Base-by-base conservation (phyloP, 2,888 invertebrate genomes). In the Coelopa pilipes region DNA sequence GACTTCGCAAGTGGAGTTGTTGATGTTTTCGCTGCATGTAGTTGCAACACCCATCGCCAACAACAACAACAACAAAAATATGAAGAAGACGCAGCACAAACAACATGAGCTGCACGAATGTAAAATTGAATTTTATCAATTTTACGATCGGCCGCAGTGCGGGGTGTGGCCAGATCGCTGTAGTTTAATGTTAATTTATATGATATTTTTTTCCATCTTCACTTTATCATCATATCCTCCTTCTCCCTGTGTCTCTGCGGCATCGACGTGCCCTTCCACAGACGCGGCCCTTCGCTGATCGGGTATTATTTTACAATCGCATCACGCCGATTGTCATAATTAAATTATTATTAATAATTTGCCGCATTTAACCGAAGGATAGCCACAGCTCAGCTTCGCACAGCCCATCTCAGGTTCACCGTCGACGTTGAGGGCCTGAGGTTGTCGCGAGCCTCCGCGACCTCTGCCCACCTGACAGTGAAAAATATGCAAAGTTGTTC, bases 301-400 rank as follows among this genome's bases (percentile, higher is more conserved):
- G 24, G n/a, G 70, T 60, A 70, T 70, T 75, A 72, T 75, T 68
- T 66, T 75, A 74, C 34, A 34, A 34, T 34, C 57, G 74, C 75
- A 76, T 78, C 75, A 74, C 73, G 75, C 77, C 75, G 71, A 76
- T 78, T 80, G 79, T 79, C 79, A 80, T 78, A 80, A 80, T 80
- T 80, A 80, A 79, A 80, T 77, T 79, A 79, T 80, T 80, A 80
- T 80, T 80, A 79, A 79, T 79, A 80, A 79, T 77, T 79, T 80
- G 76, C 71, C 63, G 65, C 71, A 65, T 71, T 71, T 71, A 63
- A 10, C 46, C 70, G 60, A 70, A 70, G 71, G 63, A 53, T 70
- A 24, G 24, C 17, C 24, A n/a, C 67, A 12, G 34, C n/a, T 19
- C 34, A 60, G 10, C 59, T 21, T 10, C 12, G 21, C 24, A 4